Base-by-base conservation (phyloP, 1,140 invertebrate genomes). In the Aphaenogaster ashmeadi region DNA sequence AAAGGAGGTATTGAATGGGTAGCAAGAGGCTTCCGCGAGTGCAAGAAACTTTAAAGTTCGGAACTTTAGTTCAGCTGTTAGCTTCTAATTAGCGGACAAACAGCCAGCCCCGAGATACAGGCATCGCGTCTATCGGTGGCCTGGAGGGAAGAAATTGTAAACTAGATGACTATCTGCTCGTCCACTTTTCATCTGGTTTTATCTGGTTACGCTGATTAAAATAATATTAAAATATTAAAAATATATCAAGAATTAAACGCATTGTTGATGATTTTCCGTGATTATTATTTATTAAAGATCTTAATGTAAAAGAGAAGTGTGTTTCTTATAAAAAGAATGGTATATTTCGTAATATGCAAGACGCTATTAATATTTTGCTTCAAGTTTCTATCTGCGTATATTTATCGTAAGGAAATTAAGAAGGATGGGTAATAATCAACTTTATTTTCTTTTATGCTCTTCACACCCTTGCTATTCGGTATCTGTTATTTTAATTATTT, bases 71-170 rank as follows among this genome's bases (percentile, higher is more conserved):
- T 94, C 92, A 86, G 88, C 92, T 94, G 94, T 95, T 95, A 94
- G 94, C 94, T 95, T 95, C 93, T 95, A 95, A 95, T 95, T 95
- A 95, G 93, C 93, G 92, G 94, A 95, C 94, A 95, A 95, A 95
- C 92, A 95, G 92, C 92, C 90, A 89, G 89, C 88, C 87, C 91
- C 90, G 90, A 90, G 92, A 92, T 93, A 92, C 77, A 92, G 88
- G 78, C 69, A 80, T 66, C 72, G 72, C 80, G 58, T 81, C 72
- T 71, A 77, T 88, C 79, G 33, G 52, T 78, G 58, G 79, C 77
- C 89, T 77, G 52, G 69, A 66, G 60, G 44, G 75, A 91, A 62
- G 86, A 90, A 87, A 86, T 86, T 90, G 86, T 88, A 86, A 85
- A 83, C 66, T 50, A 60, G 54, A 84, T 74, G 54, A 44, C 62